Evolutionary conservation across 2,888 invertebrate species (phyloP).

Genomic region (Serrognathus titanus): DNA sequence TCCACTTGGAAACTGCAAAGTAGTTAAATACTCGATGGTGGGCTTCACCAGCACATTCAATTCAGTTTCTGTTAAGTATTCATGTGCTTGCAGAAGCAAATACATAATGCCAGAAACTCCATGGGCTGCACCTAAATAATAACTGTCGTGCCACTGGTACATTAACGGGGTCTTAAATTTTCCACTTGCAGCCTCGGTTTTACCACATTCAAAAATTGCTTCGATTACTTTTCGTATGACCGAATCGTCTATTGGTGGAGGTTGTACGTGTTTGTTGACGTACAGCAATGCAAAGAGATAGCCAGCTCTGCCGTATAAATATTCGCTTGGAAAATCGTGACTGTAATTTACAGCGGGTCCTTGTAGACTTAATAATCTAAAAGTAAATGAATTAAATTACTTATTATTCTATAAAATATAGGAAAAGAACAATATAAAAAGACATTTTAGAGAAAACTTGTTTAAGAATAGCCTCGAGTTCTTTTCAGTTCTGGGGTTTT

Average conservation of each 20-base stretch:
- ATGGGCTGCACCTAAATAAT: conserved; percentile 88
- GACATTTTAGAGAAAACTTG: too few relatives aligned
- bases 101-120: conserved; percentile 82
- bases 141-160: conserved; percentile 84
- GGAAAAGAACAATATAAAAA: too few relatives aligned
- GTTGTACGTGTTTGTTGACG: conserved; percentile 63
- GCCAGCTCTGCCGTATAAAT: conserved; percentile 81
- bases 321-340: conserved; percentile 68
- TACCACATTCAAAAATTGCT: conserved; percentile 62
- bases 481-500: too few relatives aligned
- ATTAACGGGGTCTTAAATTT: conserved; percentile 64
- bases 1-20: conserved; percentile 57
- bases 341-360: conserved; percentile 54
- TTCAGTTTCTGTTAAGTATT: conserved; percentile 57
- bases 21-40: conserved; percentile 61
- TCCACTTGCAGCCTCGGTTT: conserved; percentile 54
- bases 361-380: conserved; percentile 56
- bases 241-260: conserved; percentile 56
- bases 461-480: too few relatives aligned
- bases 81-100: conserved; percentile 69
- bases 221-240: conserved; percentile 62
- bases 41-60: conserved; percentile 59
- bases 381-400: not conserved
- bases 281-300: conserved; percentile 76
- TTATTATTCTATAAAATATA: not conserved